Evolutionary conservation across 2,113 vertebrate species (phyloP).

Genomic region (Trematomus loennbergii): DNA sequence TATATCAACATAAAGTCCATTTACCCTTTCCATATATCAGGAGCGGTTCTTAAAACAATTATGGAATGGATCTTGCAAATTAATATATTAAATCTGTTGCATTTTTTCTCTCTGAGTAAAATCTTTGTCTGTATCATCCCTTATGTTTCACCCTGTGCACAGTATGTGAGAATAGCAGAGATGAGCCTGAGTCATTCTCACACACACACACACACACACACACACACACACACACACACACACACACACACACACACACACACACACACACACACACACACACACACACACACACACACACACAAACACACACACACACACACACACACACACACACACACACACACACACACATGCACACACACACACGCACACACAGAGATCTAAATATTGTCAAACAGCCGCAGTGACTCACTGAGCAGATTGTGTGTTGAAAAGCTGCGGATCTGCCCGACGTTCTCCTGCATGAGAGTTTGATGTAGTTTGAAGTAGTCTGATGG

Average conservation of each 20-base stretch:
- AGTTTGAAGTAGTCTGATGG: conserved; percentile 17
- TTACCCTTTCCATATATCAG: too few species aligned
- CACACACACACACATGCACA: too few species aligned
- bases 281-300: conserved; percentile 8
- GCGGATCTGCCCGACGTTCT: conserved; percentile 12
- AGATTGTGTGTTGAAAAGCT: conserved; percentile 34
- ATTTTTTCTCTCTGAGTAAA: background rate
- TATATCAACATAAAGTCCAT: too few species aligned
- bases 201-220: conserved; percentile 24
- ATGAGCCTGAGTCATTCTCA: background rate
- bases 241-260: background rate
- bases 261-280: conserved; percentile 18
- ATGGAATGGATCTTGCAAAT: background rate
- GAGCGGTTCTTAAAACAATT: too few species aligned
- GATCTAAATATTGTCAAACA: conserved; percentile 23
- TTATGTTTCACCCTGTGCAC: background rate
- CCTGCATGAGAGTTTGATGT: background rate
- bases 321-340: too few species aligned
- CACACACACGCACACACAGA: background rate
- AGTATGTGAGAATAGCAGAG: background rate
- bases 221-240: too few species aligned
- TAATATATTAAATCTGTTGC: background rate
- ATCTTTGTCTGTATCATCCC: background rate
- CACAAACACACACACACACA: conserved; percentile 12
- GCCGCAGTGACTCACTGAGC: conserved; percentile 39